These are phyloP conservation scores for Lates calcarifer DNA, from an alignment of 2,113 vertebrate species.

Conservation along the genomic window DNA sequence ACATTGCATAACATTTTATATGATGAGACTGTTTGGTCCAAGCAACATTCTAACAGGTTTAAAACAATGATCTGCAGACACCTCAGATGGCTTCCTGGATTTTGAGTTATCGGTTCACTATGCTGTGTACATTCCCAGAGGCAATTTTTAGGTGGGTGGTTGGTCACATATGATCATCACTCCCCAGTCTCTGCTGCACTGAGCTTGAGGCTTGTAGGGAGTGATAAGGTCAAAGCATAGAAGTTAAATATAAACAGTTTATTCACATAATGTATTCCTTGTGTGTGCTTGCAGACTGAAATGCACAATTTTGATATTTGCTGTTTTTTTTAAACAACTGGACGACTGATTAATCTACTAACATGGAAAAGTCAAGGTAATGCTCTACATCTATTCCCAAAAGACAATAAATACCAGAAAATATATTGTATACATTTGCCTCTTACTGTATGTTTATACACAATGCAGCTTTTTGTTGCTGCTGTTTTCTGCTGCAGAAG, in stretches of 20 bases:
- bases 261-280: neutral
- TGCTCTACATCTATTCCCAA: neutral
- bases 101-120: neutral
- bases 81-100: neutral
- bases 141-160: too few species aligned
- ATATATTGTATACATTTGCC: neutral
- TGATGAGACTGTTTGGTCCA: too few species aligned
- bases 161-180: neutral
- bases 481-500: constrained; percentile 10
- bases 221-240: neutral
- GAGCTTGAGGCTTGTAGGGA: neutral
- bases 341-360: too few species aligned
- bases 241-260: neutral
- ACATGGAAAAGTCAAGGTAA: neutral
- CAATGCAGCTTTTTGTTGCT: neutral
- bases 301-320: too few species aligned
- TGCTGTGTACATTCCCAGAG: neutral
- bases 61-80: too few species aligned
- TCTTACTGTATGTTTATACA: neutral
- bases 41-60: too few species aligned
- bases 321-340: too few species aligned
- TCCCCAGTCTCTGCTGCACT: neutral
- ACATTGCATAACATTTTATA: too few species aligned
- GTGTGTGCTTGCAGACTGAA: too few species aligned
- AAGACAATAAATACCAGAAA: neutral